A percentile compares a stretch with the other conserved stretches of the same genome.
Conservation (phyloP, 2,113 vertebrate species). For the Lamprotornis superbus region DNA sequence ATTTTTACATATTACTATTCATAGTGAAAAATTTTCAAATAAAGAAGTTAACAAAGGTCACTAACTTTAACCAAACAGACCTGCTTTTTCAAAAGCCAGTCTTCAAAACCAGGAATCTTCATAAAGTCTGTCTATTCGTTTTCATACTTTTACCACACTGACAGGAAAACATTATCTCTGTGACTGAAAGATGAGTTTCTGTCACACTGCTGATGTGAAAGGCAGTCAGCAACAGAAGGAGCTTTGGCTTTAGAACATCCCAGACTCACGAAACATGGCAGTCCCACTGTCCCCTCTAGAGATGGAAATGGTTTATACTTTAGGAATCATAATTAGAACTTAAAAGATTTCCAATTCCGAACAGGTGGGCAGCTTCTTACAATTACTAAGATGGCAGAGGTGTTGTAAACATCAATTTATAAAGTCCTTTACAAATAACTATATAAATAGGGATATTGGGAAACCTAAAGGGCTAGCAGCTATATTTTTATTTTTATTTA, state of each 20-base stretch:
- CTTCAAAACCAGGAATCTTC: background rate
- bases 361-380: background rate
- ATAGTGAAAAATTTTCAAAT: background rate
- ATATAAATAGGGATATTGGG: background rate
- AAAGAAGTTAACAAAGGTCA: background rate
- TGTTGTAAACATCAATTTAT: background rate
- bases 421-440: background rate
- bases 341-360: background rate
- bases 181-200: background rate
- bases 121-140: background rate
- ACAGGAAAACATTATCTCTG: background rate
- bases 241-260: background rate
- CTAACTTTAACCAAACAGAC: background rate
- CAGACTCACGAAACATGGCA: background rate
- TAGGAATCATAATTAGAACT: background rate
- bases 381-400: background rate
- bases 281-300: background rate
- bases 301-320: background rate
- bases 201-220: background rate
- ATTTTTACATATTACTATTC: background rate
- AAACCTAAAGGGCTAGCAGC: background rate
- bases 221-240: background rate
- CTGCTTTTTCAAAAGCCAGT: background rate
- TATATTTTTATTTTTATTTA: background rate
- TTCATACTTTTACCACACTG: background rate